Evolutionary conservation across 2,797 vertebrate species (phyloP).

Genomic region (Bovichtus diacanthus): DNA sequence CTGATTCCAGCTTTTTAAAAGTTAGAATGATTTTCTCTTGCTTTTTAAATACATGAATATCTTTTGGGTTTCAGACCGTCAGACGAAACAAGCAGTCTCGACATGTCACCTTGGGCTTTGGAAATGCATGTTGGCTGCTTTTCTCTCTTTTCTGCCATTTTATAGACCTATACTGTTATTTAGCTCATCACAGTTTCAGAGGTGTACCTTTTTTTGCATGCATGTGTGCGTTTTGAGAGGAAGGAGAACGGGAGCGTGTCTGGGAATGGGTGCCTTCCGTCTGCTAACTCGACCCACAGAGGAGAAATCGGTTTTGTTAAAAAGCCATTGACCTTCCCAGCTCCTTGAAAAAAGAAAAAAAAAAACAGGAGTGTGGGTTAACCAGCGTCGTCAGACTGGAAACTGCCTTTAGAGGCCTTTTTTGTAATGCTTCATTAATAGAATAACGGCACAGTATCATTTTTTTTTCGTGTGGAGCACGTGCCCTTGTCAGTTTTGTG

Average conservation of each 20-base stretch:
- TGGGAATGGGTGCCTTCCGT: slow-evolving; percentile 32
- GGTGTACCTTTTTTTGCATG: not conserved
- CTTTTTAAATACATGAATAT: not conserved
- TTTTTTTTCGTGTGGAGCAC: not conserved
- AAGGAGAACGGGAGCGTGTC: slow-evolving; percentile 6
- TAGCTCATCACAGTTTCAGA: not conserved
- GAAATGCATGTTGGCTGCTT: not conserved
- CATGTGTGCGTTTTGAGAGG: not conserved
- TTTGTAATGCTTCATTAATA: slow-evolving; percentile 8
- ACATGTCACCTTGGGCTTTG: not conserved
- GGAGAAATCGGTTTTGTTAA: slow-evolving; percentile 30
- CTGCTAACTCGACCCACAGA: slow-evolving; percentile 15
- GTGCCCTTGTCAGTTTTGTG: not conserved
- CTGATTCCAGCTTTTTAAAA: not conserved
- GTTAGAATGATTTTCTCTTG: not conserved
- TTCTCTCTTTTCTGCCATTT: not conserved
- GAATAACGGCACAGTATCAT: slow-evolving; percentile 1
- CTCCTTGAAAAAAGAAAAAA: too few relatives aligned
- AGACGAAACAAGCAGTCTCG: not conserved
- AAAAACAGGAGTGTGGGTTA: not conserved
- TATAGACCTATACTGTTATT: not conserved
- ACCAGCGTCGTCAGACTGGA: slow-evolving; percentile 10
- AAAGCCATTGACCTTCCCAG: slow-evolving; percentile 49
- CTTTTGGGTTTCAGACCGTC: not conserved
- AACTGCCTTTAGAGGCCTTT: slow-evolving; percentile 13